Base-by-base conservation (phyloP, 2,113 vertebrate genomes). In the Stegostoma tigrinum region DNA sequence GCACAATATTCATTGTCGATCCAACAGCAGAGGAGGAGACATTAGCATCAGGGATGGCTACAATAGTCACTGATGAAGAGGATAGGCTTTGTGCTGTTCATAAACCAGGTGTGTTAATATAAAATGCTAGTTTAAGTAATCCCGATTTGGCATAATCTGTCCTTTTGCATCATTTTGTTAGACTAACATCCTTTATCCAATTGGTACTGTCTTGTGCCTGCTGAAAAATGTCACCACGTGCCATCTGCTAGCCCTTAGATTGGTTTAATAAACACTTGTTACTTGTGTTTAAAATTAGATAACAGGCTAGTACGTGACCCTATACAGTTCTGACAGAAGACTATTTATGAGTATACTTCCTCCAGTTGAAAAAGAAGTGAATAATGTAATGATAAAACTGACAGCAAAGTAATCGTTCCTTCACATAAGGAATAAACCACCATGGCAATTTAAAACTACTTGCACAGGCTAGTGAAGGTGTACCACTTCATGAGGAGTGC, bases 1-100 rank as follows among this genome's bases (percentile, higher is more conserved):
- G 99, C 96, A 97, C 98, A 0, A 97, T 99, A 96, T 97, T 98
- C 85, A 98, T 99, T 67, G 98, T 98, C 21, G 99, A 99, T 96
- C 99, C 99, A 70, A 99, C 98, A 8, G 98, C 97, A 34, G 99
- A 99, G 96, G 99, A 99, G 96, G 99, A 99, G 96, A 97, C 97
- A 70, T 96, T 99, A 96, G 98, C 98, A 15, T 98, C 98, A 0
- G 98, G 98, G 96, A 97, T 97, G 66, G 96, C 99, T 96, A 99
- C 98, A 0, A 93, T 99, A 95, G 99, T 99, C 96, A 99, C 97
- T 0, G 98, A 99, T 21, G 99, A 99, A 78, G 98, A 98, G 24
- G 98, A 97, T 87, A 98, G 96, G 14, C 97, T 99, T 0, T 99
- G 98, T 96, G 97, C 98, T 55, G 96, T 99, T 68, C 98, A 99